These are phyloP conservation scores for Ophioninae sp. DNA, from an alignment of 2,888 invertebrate genomes.

Conservation along the genomic window DNA sequence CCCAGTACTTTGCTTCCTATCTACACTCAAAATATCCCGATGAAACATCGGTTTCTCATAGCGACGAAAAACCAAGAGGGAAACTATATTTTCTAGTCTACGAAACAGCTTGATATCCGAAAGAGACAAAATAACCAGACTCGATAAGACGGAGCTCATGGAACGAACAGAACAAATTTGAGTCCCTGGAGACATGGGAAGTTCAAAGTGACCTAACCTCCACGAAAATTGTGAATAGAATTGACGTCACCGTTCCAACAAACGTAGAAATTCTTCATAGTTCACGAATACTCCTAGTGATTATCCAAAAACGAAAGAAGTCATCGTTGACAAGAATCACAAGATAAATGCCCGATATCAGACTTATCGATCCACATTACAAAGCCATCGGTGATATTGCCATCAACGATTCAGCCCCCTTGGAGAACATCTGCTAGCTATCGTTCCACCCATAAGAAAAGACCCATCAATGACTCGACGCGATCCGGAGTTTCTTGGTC, in stretches of 20 bases:
- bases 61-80: not conserved
- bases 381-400: conserved; percentile 12
- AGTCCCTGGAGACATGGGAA: not conserved
- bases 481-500: not conserved
- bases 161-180: not conserved
- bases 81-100: not conserved
- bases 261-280: not conserved
- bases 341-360: conserved; percentile 21
- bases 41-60: not conserved
- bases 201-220: not conserved
- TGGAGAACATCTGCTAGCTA: conserved; percentile 12
- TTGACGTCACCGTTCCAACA: not conserved
- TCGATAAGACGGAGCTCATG: not conserved
- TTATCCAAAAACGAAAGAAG: not conserved
- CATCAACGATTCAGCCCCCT: conserved; percentile 53
- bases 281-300: not conserved
- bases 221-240: not conserved
- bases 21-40: not conserved
- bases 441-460: not conserved
- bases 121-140: not conserved
- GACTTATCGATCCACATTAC: not conserved
- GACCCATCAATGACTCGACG: not conserved
- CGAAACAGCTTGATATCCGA: not conserved
- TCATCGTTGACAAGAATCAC: conserved; percentile 2
- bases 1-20: conserved; percentile 8